Evolutionary conservation across 2,888 invertebrate species (phyloP).

Genomic region (Magallana nippona): DNA sequence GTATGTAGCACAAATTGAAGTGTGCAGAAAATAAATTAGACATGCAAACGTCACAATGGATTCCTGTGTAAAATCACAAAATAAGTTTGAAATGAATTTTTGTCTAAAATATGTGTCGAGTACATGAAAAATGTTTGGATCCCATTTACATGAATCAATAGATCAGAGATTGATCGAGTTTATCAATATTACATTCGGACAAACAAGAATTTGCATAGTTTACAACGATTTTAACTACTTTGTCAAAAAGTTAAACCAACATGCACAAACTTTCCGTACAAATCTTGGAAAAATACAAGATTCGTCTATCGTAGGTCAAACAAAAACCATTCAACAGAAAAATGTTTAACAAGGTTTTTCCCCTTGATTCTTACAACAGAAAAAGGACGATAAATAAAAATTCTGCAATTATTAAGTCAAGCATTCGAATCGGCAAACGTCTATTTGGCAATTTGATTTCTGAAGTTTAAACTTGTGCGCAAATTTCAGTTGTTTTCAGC

Average conservation of each 20-base stretch:
- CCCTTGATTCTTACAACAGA: constrained; percentile 40
- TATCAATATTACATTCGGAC: neutral
- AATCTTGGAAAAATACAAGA: constrained; percentile 12
- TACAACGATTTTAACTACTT: constrained; percentile 27
- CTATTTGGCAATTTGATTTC: constrained; percentile 22
- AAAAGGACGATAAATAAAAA: constrained; percentile 30
- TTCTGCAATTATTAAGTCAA: constrained; percentile 20
- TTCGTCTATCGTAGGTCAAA: neutral
- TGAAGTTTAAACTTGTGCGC: neutral
- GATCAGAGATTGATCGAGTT: too few species aligned
- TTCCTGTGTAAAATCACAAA: constrained; percentile 16
- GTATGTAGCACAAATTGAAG: constrained; percentile 10
- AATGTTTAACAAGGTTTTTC: constrained; percentile 45
- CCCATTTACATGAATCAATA: neutral
- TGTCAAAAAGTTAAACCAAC: constrained; percentile 6
- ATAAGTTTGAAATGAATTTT: neutral
- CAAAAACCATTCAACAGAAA: constrained; percentile 32
- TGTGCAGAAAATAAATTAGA: constrained; percentile 27
- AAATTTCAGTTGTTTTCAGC: neutral
- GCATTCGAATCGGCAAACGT: constrained; percentile 12
- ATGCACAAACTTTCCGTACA: constrained; percentile 22
- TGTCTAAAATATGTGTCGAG: neutral
- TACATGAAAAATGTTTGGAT: constrained; percentile 9
- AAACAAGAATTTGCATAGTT: constrained; percentile 27
- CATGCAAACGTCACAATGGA: constrained; percentile 23